Base-by-base conservation (phyloP, 2,888 invertebrate species). In the Drosophila paracracens region DNA sequence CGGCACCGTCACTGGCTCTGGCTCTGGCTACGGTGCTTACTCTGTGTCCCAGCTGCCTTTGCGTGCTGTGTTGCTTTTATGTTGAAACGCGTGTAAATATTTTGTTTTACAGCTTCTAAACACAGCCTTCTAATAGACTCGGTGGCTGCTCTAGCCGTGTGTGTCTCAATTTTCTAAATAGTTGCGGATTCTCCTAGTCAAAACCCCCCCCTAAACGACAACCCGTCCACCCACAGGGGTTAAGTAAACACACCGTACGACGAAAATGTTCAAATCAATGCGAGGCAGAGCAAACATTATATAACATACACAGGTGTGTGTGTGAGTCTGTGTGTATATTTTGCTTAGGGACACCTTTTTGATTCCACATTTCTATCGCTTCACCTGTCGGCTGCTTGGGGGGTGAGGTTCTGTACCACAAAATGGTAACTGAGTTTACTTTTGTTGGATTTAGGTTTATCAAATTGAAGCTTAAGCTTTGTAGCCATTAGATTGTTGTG, bases 91-190 rank as follows among this genome's bases (percentile, higher is more conserved):
- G 87, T 87, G 91, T 87, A 87, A 87, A 87, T 91, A 87, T 87
- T 88, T 88, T 87, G 90, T 88, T 88, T 91, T 91, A 90, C 89
- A 90, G 91, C 86, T 80, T 74, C 83, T 76, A 86, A 79, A 76
- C 80, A 80, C 77, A 74, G 76, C 66, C 77, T 72, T 77, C 74
- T 80, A 80, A 81, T 80, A 78, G 80, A 81, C 80, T 75, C 65
- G 74, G 64, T 71, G 64, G 54, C 52, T 67, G 48, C 62, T 70
- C 61, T 61, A 59, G 79, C 81, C 84, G 66, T 87, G 81, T 79
- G 83, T 85, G 87, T 87, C 87, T 85, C 80, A 84, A 87, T 82
- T 85, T 87, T 81, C 73, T 69, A 84, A 85, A 84, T 83, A 85
- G 87, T 85, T 83, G 77, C 69, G 77, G 69, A 62, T 61, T 58